Evolutionary conservation across 1,140 invertebrate genomes (phyloP), one percentile per base, ranked within the genome.

Genomic region (Bursaphelenchus mucronatus): DNA sequence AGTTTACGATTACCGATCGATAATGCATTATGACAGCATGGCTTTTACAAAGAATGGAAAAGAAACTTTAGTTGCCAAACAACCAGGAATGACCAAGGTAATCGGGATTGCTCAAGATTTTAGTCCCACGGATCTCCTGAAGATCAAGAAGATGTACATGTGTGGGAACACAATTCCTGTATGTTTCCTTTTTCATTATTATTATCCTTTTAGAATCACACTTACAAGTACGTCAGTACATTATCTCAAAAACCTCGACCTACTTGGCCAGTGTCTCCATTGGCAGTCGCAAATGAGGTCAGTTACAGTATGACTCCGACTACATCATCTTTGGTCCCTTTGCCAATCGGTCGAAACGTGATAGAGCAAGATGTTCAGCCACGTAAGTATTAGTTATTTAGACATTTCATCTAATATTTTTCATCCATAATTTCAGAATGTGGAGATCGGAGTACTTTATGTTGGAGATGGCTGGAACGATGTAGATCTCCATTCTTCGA

Each of bases 21-120:
- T 75, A 43, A 73, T 74, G 70, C 76, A 78, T 55, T 78, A 78
- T 54, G 76, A 78, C 53, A 67, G 61, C 17, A 61, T 79, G 58
- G 76, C 76, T 6, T 76, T 76, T 62, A 73, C 66, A 43, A 80
- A 78, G 62, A 80, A 80, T 49, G 78, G 78, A 11, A 65, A 70
- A 45, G 79, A 81, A 54, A 80, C 78, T 3, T 56, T 80, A 44
- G 61, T 80, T 45, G 75, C 78, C 10, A 80, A 68, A 63, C 30
- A 46, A 21, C 70, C 78, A 8, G 69, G 61, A 65, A 80, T 80
- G 78, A 80, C 78, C 21, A 41, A 65, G 8, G 72, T 80, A 1
- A 80, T 80, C 49, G 78, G 78, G 6, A 67, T 76, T 8, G 78
- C 79, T n/a, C 70, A 71, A n/a, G 75, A 81, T 49, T 80, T 80